Percentiles rank a stretch among this genome's conserved stretches.
phyloP scores from a whole-genome alignment of 1,140 invertebrate genomes.

The Formica selysi region DNA sequence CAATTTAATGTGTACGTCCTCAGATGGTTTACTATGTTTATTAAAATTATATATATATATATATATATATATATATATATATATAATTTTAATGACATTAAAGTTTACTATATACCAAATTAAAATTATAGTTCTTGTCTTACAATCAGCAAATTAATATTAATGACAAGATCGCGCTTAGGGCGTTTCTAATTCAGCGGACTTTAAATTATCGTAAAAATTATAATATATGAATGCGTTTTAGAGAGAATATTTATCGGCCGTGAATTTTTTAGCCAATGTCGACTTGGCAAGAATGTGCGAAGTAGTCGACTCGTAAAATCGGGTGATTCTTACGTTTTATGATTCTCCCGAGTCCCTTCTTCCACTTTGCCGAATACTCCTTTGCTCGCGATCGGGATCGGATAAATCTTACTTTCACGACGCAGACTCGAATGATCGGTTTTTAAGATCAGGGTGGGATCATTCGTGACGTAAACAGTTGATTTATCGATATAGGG shows the following conservation, averaged over 20 bases:
- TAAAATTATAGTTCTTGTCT: neutral
- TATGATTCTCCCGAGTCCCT: slow-evolving; percentile 50
- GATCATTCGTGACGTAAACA: neutral
- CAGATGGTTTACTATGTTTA: neutral
- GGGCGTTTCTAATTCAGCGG: neutral
- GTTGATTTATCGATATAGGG: neutral
- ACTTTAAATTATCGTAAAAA: slow-evolving; percentile 28
- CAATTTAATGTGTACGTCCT: neutral
- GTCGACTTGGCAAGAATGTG: slow-evolving; percentile 58
- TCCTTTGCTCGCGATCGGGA: slow-evolving; percentile 12
- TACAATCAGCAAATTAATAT: neutral
- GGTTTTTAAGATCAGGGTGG: neutral
- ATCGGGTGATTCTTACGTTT: slow-evolving; percentile 56
- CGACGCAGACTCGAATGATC: slow-evolving; percentile 6
- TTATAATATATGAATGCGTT: neutral
- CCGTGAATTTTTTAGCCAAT: slow-evolving; percentile 58
- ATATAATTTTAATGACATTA: neutral
- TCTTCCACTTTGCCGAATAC: slow-evolving; percentile 22
- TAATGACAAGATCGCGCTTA: neutral
- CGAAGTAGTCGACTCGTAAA: slow-evolving; percentile 56
- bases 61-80: too few relatives aligned
- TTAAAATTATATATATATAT: slow-evolving; percentile 11
- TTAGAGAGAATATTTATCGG: neutral
- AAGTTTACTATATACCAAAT: neutral
- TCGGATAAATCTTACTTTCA: neutral